Evolutionary conservation across 92 coral and sea anemone genomes (phyloP), one percentile per base, ranked within the genome.

Genomic region (Epizoanthus stellaris): DNA sequence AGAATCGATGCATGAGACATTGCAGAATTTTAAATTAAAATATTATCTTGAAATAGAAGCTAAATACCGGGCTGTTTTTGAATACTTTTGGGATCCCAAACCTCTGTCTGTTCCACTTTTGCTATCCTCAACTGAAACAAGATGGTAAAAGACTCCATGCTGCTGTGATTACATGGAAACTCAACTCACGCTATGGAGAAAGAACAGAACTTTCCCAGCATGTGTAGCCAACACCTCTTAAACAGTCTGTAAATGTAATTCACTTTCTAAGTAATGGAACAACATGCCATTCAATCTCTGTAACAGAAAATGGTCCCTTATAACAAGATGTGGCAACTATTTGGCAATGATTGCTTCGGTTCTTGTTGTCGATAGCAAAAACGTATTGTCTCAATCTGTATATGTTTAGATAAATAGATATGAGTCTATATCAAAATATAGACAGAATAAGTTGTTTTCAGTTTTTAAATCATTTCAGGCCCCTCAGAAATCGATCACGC

Each of bases 11-110:
- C 17, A 11, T 11, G 9, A 5, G 39, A 72, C 47, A 72, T 25
- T 72, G 11, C 77, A 72, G 59, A 72, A 72, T 72, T 20, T n/a
- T 17, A 72, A 21, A 72, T 72, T 4, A 72, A 43, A 72, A 47
- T 47, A 49, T 72, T 72, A 43, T 72, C 77, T 72, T 49, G 47
- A 49, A 72, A 72, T 49, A 72, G 36, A 72, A 72, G 42, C 6
- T 49, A 72, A 49, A 72, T 72, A 40, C 39, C 11, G 39, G 34
- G 60, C 59, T 47, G 59, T 72, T 72, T 42, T 6, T 72, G 59
- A 72, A 72, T 72, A 43, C 60, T 72, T 72, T 20, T 47, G 59
- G 52, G 60, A 16, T 72, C 34, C 59, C 52, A 19, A 69, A 72
- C 77, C 43, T n/a, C 60, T 45, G 34, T 8, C 38, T 43, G 59